Conservation (phyloP, 2,113 vertebrate species). For the Lepisosteus oculatus region DNA sequence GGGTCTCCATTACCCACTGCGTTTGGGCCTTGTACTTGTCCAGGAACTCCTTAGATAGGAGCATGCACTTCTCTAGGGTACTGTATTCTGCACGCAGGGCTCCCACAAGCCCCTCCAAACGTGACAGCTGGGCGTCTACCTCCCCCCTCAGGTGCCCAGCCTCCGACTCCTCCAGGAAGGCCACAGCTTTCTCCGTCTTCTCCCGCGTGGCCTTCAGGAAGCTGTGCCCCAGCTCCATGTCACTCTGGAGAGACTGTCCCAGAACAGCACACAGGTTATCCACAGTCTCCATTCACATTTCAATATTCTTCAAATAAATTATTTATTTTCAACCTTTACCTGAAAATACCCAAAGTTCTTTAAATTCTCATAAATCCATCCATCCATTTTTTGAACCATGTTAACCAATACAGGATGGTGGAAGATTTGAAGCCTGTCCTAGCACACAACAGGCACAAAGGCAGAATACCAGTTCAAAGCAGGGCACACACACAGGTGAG, state of each 20-base stretch:
- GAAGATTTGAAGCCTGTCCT: too few relatives aligned
- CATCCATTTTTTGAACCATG: too few relatives aligned
- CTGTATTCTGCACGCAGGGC: slow-evolving; percentile 79
- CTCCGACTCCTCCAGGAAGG: slow-evolving; percentile 73
- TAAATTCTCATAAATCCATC: too few relatives aligned
- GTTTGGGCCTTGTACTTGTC: slow-evolving; percentile 82
- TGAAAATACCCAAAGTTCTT: too few relatives aligned
- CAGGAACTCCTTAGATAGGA: slow-evolving; percentile 86
- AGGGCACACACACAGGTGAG: too few relatives aligned
- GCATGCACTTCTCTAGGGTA: slow-evolving; percentile 77
- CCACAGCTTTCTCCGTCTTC: slow-evolving; percentile 74
- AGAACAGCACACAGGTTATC: too few relatives aligned
- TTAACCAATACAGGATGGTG: too few relatives aligned
- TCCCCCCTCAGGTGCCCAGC: slow-evolving; percentile 73
- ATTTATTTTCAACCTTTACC: too few relatives aligned
- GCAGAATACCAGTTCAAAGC: too few relatives aligned
- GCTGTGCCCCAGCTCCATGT: slow-evolving; percentile 84
- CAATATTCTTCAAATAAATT: too few relatives aligned
- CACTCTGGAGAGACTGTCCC: slow-evolving; percentile 64
- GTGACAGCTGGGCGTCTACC: slow-evolving; percentile 67
- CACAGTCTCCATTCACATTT: too few relatives aligned
- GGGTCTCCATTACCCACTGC: slow-evolving; percentile 81
- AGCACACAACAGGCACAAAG: too few relatives aligned
- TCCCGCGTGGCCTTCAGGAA: slow-evolving; percentile 87
- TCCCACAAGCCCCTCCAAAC: slow-evolving; percentile 77